phyloP scores from a whole-genome alignment of 2,113 vertebrate species.

The Saguinus midas region DNA sequence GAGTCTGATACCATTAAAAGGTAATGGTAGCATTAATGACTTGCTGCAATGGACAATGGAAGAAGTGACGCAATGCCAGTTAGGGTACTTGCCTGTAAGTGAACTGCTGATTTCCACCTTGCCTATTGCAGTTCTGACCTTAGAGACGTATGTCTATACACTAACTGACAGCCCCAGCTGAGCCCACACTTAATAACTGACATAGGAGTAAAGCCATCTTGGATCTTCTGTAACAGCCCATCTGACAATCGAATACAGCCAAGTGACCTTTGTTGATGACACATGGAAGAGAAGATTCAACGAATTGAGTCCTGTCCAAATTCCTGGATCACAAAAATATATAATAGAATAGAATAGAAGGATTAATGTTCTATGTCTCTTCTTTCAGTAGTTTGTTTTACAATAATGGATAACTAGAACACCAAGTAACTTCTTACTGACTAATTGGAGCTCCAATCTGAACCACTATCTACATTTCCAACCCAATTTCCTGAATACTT shows the following conservation, averaged over 20 bases:
- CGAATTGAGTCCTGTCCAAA: not conserved
- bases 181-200: not conserved
- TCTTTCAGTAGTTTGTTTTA: not conserved
- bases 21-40: not conserved
- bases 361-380: not conserved
- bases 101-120: not conserved
- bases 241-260: not conserved
- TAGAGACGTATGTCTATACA: too few relatives aligned
- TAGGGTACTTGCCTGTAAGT: not conserved
- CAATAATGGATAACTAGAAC: not conserved
- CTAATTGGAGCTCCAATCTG: not conserved
- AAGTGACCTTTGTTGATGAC: not conserved
- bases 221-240: not conserved
- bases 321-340: not conserved
- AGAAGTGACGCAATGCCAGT: not conserved
- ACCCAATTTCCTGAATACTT: not conserved
- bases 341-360: not conserved
- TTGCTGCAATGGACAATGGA: not conserved
- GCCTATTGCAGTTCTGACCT: not conserved
- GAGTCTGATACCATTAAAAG: not conserved
- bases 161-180: not conserved
- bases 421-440: not conserved
- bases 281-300: not conserved
- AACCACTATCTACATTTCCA: not conserved
- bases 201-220: not conserved